Evolutionary conservation across 2,797 vertebrate genomes (phyloP), one percentile per base, ranked within the genome.

Genomic region (Sebastes minor): DNA sequence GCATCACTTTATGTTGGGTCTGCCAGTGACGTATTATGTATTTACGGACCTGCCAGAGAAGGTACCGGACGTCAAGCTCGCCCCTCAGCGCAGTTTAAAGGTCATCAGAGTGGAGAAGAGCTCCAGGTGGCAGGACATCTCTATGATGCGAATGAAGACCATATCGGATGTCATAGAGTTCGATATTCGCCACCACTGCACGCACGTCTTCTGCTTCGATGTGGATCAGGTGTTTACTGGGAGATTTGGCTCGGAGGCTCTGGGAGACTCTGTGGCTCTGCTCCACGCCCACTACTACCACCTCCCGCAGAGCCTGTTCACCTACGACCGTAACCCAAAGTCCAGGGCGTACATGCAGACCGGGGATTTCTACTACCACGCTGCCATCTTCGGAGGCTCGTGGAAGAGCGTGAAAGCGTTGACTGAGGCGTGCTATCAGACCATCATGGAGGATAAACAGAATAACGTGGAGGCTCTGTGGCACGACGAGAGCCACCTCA

Each of bases 161-260:
- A 95, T 97, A 2, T 88, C 89, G 0, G 91, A 96, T 1, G 42
- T 88, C 86, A 96, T 97, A 1, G 85, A 93, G 56, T 57, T 68
- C 0, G 91, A 94, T n/a, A 95, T 97, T 78, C 92, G 86, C 53
- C 88, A 93, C 10, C 76, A 80, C 62, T 93, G 82, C 8, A 92
- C 94, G 1, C 94, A 96, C 16, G 85, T 97, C 81, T 97, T 97
- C 93, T 97, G 96, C 89, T 95, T 97, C 46, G 96, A 97, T 0
- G 95, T 97, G 59, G 96, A 96, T 80, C 95, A 96, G 88, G 82
- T 93, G 56, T 97, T 97, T 52, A 85, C 86, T 4, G 93, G 90
- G 8, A 90, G 94, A 53, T 95, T 95, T 60, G 95, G 94, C 27
- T 85, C 95, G 0, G 95, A 95, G 84, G 87, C 92, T 27, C 81